Evolutionary conservation across 2,113 vertebrate species (phyloP), one percentile per base, ranked within the genome.

Genomic region (Lasiurus borealis): DNA sequence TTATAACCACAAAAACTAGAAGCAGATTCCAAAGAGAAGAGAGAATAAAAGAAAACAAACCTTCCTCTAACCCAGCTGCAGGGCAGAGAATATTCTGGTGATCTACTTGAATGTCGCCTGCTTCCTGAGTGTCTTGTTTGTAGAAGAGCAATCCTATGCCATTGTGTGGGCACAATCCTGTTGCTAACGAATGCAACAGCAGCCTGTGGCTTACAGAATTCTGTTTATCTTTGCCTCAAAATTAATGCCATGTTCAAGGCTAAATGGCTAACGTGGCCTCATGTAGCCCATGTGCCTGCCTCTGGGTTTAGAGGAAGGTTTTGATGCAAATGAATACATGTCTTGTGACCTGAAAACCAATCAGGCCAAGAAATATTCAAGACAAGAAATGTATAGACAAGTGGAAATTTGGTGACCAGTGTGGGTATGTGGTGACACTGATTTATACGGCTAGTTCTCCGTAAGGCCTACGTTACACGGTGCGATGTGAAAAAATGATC

Each of bases 121-220:
- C 64, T 80, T 36, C 72, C 29, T 6, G 72, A 72, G 85, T n/a
- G 75, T 44, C 8, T 36, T 82, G 52, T 85, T 82, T 59, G 84
- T 81, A 72, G 19, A 73, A 0, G 48, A 31, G 27, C 29, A 90
- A 82, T 69, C 46, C 90, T 84, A 88, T 27, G 66, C 46, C 87
- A 69, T 29, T 83, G 71, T 90, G 89, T 88, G 36, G 0, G 64
- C 6, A 64, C 27, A 97, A 48, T 72, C 36, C 75, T 76, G 88
- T 0, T 34, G 76, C 68, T 9, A 27, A 87, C 95, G 69, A 93
- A 89, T 59, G 9, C n/a, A 86, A 34, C 8, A 0, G 82, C n/a
- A 97, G 88, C 72, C 57, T 95, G 95, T 73, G n/a, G 93, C 59
- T 77, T 78, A 69, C 73, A 91, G 29, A 83, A 52, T 88, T 92